phyloP scores from a whole-genome alignment of 2,797 vertebrate species.

The Cephalopachus bancanus region DNA sequence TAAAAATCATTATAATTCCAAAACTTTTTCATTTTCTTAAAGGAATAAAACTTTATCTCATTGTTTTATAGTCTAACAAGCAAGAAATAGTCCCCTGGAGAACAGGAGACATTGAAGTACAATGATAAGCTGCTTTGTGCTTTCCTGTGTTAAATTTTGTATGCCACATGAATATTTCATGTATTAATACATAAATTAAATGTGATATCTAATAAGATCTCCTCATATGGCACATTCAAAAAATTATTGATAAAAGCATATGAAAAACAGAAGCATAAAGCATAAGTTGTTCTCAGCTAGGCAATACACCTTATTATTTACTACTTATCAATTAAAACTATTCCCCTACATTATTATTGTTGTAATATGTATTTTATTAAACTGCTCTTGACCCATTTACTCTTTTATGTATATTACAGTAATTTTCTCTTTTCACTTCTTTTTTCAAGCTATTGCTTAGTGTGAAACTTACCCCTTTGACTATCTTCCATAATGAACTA shows the following conservation, averaged over 20 bases:
- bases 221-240: not conserved
- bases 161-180: conserved; percentile 70
- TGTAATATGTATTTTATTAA: not conserved
- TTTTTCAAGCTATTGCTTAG: not conserved
- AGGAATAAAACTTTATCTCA: conserved; percentile 76
- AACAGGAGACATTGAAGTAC: conserved; percentile 63
- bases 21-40: conserved; percentile 78
- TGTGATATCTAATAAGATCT: conserved; percentile 63
- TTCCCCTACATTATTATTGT: not conserved
- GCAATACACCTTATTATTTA: conserved; percentile 14
- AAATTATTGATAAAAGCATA: conserved; percentile 65
- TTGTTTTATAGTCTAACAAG: conserved; percentile 68
- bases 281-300: not conserved
- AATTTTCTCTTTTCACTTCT: not conserved
- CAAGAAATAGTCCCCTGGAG: conserved; percentile 71
- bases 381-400: not conserved
- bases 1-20: conserved; percentile 77
- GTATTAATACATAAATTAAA: conserved; percentile 79
- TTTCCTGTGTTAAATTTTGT: conserved; percentile 82
- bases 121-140: conserved; percentile 76
- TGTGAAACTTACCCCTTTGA: not conserved
- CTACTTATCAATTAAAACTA: not conserved
- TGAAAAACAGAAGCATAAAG: not conserved
- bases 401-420: not conserved
- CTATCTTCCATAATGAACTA: not conserved